Evolutionary conservation across 2,888 invertebrate genomes (phyloP), one percentile per base, ranked within the genome.

Genomic region (Idaea straminata): DNA sequence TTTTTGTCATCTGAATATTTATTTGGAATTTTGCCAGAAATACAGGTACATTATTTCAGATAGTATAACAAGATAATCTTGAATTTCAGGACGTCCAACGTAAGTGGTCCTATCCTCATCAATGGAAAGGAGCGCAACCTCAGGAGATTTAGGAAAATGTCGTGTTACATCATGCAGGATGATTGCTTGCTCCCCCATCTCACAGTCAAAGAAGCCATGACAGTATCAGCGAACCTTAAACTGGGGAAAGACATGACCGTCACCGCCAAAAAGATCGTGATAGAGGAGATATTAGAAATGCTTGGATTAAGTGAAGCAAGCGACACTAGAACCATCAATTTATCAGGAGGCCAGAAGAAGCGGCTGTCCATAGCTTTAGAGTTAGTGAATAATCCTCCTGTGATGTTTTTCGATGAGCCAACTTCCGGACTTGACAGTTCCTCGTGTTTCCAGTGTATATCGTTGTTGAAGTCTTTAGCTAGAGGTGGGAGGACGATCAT

Each of bases 391-490:
- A 98, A 98, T 92, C 98, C 99, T 35, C 98, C 98, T 72, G 97
- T 99, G 69, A 98, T 99, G 98, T 99, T 98, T 89, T 98, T 99
- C 83, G 98, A 99, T 82, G 98, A 99, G 87, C 98, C 98, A 2
- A 97, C 96, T 59, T 96, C 98, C 79, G 99, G 99, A 16, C 91
- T 99, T 86, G 99, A 99, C 85, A 98, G 98, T 85, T 97, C 98
- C 57, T 97, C 98, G 63, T 98, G 98, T 92, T 98, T 97, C 92
- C 98, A 98, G 88, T 97, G 98, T 87, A 95, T 99, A 82, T 96
- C 96, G 69, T 89, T 99, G 81, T 93, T 99, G 81, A 98, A 98
- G 89, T 96, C 96, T 0, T 89, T 99, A 77, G 97, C 98, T 15
- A 94, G 97, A 77, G 97, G 97, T 62, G 96, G 96, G 0, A 94